A percentile compares a stretch with the other conserved stretches of the same genome.
Conservation (phyloP, 1,140 invertebrate genomes). For the Cardiocondyla obscurior region DNA sequence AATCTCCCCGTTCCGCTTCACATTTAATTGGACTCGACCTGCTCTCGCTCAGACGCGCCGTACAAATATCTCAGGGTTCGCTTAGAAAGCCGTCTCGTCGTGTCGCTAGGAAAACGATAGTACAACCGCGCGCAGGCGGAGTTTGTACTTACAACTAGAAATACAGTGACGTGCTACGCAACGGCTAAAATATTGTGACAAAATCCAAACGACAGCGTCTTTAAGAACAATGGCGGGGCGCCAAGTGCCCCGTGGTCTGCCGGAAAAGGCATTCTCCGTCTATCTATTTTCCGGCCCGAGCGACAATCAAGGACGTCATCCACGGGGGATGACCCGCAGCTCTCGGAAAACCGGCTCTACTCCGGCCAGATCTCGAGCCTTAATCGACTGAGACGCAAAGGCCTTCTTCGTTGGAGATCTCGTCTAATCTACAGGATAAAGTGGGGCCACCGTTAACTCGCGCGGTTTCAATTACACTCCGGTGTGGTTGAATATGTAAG, state of each 20-base stretch:
- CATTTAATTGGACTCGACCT: conserved; percentile 35
- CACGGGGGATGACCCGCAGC: conserved; percentile 55
- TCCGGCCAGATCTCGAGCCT: conserved; percentile 32
- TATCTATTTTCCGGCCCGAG: conserved; percentile 65
- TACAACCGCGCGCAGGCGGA: not conserved
- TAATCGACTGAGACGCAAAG: conserved; percentile 5
- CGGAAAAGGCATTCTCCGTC: not conserved
- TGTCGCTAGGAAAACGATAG: not conserved
- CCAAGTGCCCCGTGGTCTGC: not conserved
- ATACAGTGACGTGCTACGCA: conserved; percentile 16
- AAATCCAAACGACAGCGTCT: conserved; percentile 17
- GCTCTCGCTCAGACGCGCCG: not conserved
- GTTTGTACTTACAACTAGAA: conserved; percentile 16
- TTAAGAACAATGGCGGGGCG: conserved; percentile 7
- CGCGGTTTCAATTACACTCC: conserved; percentile 80
- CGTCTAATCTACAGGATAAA: conserved; percentile 27
- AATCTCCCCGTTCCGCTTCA: not conserved
- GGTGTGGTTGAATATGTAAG: conserved; percentile 89
- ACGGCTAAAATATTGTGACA: conserved; percentile 36
- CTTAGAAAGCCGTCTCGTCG: not conserved
- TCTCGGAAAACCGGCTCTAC: conserved; percentile 71
- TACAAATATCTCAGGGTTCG: conserved; percentile 24
- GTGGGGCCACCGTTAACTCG: not conserved
- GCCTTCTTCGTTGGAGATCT: too few relatives aligned
- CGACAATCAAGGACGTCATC: conserved; percentile 69